Evolutionary conservation across 1,140 invertebrate genomes (phyloP).

Genomic region (Helicorthomorpha holstii): DNA sequence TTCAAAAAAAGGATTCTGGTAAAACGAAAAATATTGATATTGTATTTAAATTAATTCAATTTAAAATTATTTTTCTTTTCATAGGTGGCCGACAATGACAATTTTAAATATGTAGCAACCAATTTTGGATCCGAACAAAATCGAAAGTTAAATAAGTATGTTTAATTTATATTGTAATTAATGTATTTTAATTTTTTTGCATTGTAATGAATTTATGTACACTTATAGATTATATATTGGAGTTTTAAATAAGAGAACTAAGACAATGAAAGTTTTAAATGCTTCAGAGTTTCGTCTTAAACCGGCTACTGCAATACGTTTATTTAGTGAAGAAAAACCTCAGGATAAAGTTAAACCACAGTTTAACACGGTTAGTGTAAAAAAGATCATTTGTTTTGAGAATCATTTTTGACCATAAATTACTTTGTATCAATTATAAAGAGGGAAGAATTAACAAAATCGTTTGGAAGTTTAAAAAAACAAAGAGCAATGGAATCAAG

Average conservation of each 20-base stretch:
- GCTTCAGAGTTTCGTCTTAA: not conserved
- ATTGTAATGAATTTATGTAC: no score
- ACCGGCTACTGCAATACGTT: not conserved
- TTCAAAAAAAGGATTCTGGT: no score
- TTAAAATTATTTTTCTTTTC: no score
- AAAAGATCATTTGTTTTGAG: not conserved
- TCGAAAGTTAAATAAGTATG: no score
- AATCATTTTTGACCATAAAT: not conserved
- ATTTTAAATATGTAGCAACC: no score
- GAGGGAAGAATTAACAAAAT: slow-evolving; percentile 2
- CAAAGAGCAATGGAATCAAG: slow-evolving; percentile 2
- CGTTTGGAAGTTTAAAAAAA: slow-evolving; percentile 7
- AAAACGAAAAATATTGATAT: no score
- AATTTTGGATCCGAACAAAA: no score
- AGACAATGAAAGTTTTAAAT: slow-evolving; percentile 3
- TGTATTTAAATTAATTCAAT: no score
- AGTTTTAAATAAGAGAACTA: slow-evolving; percentile 4
- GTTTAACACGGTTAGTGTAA: not conserved
- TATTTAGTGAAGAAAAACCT: not conserved
- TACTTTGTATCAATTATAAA: not conserved
- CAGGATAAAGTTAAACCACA: not conserved
- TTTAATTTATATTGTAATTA: no score
- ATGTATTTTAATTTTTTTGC: no score
- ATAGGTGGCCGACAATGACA: no score
- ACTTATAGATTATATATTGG: slow-evolving; percentile 4